Conservation (phyloP, 2,113 vertebrate genomes). For the Etheostoma spectabile region DNA sequence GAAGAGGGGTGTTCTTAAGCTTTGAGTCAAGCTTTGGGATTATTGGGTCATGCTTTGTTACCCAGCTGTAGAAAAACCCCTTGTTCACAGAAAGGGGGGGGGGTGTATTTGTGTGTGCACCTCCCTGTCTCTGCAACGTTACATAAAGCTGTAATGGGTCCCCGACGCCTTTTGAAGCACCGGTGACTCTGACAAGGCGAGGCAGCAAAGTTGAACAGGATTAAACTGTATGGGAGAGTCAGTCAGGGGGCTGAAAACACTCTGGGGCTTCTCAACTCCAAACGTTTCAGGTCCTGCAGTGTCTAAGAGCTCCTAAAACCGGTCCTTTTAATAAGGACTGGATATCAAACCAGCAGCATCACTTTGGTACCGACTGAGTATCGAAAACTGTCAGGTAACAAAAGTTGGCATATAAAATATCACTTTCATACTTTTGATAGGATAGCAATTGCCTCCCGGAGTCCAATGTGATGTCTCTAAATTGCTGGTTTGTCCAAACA, state of each 20-base stretch:
- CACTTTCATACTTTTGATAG: background rate
- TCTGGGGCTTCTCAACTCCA: background rate
- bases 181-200: slow-evolving; percentile 46
- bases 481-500: background rate
- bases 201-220: slow-evolving; percentile 60
- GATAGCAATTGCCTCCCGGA: too few relatives aligned
- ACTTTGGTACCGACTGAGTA: background rate
- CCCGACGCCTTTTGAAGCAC: slow-evolving; percentile 61
- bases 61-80: slow-evolving; percentile 85
- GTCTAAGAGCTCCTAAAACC: background rate
- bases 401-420: background rate
- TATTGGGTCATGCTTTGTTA: slow-evolving; percentile 88
- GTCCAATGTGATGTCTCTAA: background rate
- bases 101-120: slow-evolving; percentile 33
- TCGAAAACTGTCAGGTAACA: background rate
- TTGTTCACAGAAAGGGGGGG: slow-evolving; percentile 76
- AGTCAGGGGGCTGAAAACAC: slow-evolving; percentile 38
- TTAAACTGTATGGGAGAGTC: slow-evolving; percentile 51
- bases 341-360: background rate
- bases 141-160: slow-evolving; percentile 77
- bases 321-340: background rate
- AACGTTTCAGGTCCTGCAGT: background rate
- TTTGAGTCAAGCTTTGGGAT: slow-evolving; percentile 85
- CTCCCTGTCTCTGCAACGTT: slow-evolving; percentile 45
- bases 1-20: slow-evolving; percentile 66